phyloP scores from a whole-genome alignment of 2,797 vertebrate species.

The Tokudaia muenninki region DNA sequence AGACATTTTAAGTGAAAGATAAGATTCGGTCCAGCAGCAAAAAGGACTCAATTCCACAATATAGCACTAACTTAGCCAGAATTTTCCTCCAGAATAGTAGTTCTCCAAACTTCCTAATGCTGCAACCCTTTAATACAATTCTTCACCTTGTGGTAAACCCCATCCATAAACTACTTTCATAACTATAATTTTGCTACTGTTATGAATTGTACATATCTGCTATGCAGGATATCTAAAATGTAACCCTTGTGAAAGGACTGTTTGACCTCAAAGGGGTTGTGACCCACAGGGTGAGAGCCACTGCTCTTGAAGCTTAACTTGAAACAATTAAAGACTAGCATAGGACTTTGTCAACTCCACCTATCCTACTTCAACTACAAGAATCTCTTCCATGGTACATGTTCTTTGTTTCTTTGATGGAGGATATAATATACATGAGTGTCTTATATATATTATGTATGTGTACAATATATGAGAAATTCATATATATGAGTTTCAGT shows the following conservation, averaged over 20 bases:
- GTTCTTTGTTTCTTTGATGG: background rate
- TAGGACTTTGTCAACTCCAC: background rate
- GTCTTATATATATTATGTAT: background rate
- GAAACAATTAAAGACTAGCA: background rate
- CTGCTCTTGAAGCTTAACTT: background rate
- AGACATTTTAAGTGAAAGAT: slow-evolving; percentile 32
- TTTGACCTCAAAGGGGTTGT: too few species aligned
- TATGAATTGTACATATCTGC: background rate
- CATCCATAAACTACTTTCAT: background rate
- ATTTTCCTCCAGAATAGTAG: background rate
- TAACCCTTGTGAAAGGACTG: background rate
- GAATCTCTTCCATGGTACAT: background rate
- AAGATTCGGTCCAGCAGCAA: slow-evolving; percentile 15
- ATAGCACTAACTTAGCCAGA: background rate
- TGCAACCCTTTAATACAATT: background rate
- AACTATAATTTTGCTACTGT: background rate
- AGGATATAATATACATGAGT: background rate
- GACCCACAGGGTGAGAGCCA: background rate
- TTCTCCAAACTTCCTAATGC: background rate
- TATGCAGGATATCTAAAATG: background rate
- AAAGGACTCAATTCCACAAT: background rate
- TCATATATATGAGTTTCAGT: background rate
- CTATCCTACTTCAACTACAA: background rate
- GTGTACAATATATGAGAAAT: background rate
- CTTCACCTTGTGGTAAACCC: background rate